phyloP scores from a whole-genome alignment of 2,797 vertebrate species.

The Borostomias antarcticus region DNA sequence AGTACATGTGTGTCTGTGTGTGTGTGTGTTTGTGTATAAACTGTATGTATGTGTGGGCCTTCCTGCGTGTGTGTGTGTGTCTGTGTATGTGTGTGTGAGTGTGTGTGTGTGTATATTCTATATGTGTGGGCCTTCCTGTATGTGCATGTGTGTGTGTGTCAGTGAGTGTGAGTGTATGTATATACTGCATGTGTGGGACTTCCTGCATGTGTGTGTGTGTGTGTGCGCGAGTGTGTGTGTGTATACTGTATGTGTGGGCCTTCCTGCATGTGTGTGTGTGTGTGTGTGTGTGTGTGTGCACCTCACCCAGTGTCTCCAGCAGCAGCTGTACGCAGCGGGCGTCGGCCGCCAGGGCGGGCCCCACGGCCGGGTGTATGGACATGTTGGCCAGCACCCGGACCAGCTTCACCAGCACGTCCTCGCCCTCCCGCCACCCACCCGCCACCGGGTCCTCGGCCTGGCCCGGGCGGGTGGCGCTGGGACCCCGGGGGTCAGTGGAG shows the following conservation, averaged over 20 bases:
- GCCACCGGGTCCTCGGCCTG: slow-evolving; percentile 4
- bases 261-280: background rate
- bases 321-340: slow-evolving; percentile 76
- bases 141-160: slow-evolving; percentile 2
- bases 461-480: background rate
- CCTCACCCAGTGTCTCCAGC: slow-evolving; percentile 84
- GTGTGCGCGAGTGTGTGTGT: background rate
- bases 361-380: slow-evolving; percentile 82
- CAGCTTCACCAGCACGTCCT: slow-evolving; percentile 92
- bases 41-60: background rate
- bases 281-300: background rate
- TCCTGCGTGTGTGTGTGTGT: background rate
- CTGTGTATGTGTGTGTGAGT: background rate
- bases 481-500: background rate
- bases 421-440: slow-evolving; percentile 55
- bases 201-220: background rate
- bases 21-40: background rate
- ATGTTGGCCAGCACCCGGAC: slow-evolving; percentile 90
- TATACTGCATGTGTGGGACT: background rate
- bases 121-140: slow-evolving; percentile 1
- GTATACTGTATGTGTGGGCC: background rate
- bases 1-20: background rate
- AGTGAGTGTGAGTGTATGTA: too few species aligned
- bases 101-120: too few species aligned
- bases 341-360: slow-evolving; percentile 77